Evolutionary conservation across 2,797 vertebrate genomes (phyloP), one percentile per base, ranked within the genome.

Genomic region (Megalops cyprinoides): DNA sequence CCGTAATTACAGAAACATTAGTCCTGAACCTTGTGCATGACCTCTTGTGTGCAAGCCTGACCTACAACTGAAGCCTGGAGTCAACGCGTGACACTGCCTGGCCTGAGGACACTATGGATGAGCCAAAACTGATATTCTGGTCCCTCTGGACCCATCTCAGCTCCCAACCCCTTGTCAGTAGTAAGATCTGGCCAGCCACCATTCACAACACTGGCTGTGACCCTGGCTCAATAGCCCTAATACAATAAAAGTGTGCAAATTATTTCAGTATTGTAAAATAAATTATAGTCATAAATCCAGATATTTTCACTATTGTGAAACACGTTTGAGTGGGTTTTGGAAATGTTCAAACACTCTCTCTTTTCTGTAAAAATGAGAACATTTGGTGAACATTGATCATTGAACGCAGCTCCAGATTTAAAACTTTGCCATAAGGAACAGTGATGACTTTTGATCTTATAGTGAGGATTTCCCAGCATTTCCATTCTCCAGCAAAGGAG

Each of bases 1-100:
- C 74, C 55, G 74, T 53, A 53, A 53, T 76, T 76, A 76, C 74
- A 76, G 48, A 76, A 76, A 49, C 74, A 53, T 76, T 76, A 76
- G 31, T 15, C 46, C 49, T 55, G 25, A 76, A 39, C 74, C 44
- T 42, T 28, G 14, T n/a, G 42, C 20, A 20, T 74, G 71, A 48
- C 44, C 39, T 25, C 44, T 48, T 39, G 25, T 74, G 71, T 74
- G 39, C 37, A 10, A 37, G 71, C 23, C 31, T 74, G 71, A 74
- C 71, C 71, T 25, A 42, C 39, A 74, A 74, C 74, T 51, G 25
- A 34, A 49, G 49, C 49, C 74, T 37, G 31, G 49, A 34, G 49
- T 37, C 25, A 49, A 53, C 55, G 74, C 39, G 48, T 55, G 14
- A 37, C 49, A 56, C 28, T 18, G 37, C 31, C 14, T 76, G 42